These are phyloP conservation scores for Bolinopsis microptera DNA, from an alignment of 37 sponge, comb jelly and placozoan genomes.

Conservation along the genomic window DNA sequence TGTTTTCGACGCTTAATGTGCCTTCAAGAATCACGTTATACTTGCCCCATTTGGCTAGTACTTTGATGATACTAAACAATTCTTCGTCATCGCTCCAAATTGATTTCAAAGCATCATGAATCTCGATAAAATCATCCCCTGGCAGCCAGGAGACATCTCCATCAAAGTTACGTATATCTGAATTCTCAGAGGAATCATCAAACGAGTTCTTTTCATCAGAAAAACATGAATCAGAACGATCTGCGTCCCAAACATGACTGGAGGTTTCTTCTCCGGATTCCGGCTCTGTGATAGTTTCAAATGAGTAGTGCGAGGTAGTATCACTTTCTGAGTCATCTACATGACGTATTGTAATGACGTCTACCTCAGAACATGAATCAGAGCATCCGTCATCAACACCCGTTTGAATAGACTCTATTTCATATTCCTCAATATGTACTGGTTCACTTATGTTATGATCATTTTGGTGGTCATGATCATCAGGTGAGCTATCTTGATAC, in stretches of 20 bases:
- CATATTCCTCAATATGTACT: background rate
- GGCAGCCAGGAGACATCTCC: background rate
- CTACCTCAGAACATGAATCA: background rate
- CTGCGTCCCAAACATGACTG: too few species aligned
- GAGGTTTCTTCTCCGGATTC: background rate
- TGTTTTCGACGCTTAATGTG: background rate
- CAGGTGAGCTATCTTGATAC: too few species aligned
- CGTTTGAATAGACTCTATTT: background rate
- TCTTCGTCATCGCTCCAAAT: background rate
- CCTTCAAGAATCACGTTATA: constrained; percentile 27
- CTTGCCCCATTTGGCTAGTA: constrained; percentile 20
- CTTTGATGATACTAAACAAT: background rate
- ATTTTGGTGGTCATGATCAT: background rate
- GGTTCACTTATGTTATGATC: too few species aligned
- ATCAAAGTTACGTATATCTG: background rate
- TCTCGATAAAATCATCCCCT: background rate
- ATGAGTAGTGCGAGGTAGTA: background rate
- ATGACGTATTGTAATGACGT: background rate
- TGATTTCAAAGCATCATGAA: background rate
- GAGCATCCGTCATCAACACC: background rate
- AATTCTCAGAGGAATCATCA: background rate
- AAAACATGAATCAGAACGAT: background rate
- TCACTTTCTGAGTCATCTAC: background rate
- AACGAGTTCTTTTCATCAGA: background rate
- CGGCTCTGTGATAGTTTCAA: background rate